Evolutionary conservation across 2,797 vertebrate genomes (phyloP), one percentile per base, ranked within the genome.

Genomic region (Picus viridis): DNA sequence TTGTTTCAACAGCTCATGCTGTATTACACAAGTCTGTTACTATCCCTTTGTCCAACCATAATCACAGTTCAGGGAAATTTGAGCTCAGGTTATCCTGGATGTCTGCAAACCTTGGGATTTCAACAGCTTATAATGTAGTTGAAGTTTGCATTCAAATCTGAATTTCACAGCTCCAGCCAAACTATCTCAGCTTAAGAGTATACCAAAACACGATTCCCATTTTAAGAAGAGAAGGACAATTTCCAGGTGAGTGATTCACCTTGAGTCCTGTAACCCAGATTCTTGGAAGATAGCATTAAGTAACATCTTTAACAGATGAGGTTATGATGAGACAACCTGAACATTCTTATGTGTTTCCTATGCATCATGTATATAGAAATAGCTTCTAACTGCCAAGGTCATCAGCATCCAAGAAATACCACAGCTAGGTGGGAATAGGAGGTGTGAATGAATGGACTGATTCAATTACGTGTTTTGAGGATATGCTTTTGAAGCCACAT

Each of bases 171-270:
- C 45, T 78, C 61, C 68, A 67, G 71, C 54, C 83, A 88, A 91
- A 82, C 54, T 86, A 39, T 58, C 45, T 68, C 91, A 86, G 63
- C 14, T 0, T 13, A 39, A 71, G 16, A 30, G 12, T 41, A 47
- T 36, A 83, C 29, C 56, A 75, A 89, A 92, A 51, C 26, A 70
- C 90, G 62, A 62, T 77, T 84, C 74, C 30, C 34, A 26, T 86
- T 91, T 84, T 64, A 92, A 86, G 61, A 90, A 83, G 70, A 67
- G 63, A 79, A 82, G 54, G 54, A 56, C 6, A 22, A 34, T 90
- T 92, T 92, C 83, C 95, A 88, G 68, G 74, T 22, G 65, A 82
- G 47, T 95, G 71, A 93, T 80, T 96, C 92, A 95, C 88, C 75
- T 85, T 51, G 51, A 86, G 20, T 86, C 58, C 49, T 4, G 11